Percentiles rank a stretch among this genome's conserved stretches.
These are phyloP conservation scores for Toxotes jaculatrix DNA, from an alignment of 2,113 vertebrate species.

Conservation along the genomic window DNA sequence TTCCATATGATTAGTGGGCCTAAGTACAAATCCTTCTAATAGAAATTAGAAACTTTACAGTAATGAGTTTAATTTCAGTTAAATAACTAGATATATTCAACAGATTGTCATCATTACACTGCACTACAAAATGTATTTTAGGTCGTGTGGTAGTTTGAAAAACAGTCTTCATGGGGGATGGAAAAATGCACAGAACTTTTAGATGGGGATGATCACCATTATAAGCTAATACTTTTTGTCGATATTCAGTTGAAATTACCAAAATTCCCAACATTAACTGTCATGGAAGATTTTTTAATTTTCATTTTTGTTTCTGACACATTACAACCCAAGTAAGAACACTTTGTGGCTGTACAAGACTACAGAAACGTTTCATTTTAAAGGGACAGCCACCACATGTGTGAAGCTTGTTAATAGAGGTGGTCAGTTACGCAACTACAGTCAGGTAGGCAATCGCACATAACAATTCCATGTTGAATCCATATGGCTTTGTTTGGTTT, in stretches of 20 bases:
- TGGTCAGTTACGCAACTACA: background rate
- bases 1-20: background rate
- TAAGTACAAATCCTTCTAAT: constrained; percentile 5
- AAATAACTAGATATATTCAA: background rate
- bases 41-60: constrained; percentile 9
- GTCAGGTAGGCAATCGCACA: background rate
- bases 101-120: constrained; percentile 1
- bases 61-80: constrained; percentile 4
- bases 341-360: constrained; percentile 1
- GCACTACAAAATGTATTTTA: background rate
- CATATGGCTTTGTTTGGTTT: background rate
- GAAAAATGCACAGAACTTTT: background rate
- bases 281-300: background rate
- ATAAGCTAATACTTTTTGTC: constrained; percentile 50
- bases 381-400: background rate
- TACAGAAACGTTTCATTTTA: constrained; percentile 1
- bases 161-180: background rate
- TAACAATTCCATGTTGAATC: background rate
- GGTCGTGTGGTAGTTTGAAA: background rate
- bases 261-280: background rate
- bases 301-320: background rate
- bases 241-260: background rate
- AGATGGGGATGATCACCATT: constrained; percentile 33
- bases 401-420: background rate
- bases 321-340: background rate